These are phyloP conservation scores for Sinopyrophorus schimmeli DNA, from an alignment of 2,888 invertebrate genomes.

Conservation along the genomic window DNA sequence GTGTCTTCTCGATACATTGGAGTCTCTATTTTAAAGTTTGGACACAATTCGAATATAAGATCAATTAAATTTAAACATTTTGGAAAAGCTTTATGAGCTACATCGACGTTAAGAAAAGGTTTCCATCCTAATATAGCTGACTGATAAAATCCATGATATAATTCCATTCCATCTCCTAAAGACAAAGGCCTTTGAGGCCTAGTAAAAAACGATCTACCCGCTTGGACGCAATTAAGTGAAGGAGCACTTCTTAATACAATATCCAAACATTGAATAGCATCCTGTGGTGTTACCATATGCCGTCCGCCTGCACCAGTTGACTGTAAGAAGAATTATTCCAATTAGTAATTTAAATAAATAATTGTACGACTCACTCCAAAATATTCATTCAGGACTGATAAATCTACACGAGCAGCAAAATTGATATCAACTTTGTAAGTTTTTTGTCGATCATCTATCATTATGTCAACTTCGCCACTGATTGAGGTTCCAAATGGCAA, in stretches of 20 bases:
- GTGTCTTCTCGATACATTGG: slow-evolving; percentile 29
- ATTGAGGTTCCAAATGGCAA: slow-evolving; percentile 55
- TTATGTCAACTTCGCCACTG: slow-evolving; percentile 44
- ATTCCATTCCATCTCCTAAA: slow-evolving; percentile 81
- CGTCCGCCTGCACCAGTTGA: slow-evolving; percentile 49
- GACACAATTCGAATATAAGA: slow-evolving; percentile 45
- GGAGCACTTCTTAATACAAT: slow-evolving; percentile 75
- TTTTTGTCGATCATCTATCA: slow-evolving; percentile 34
- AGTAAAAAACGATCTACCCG: slow-evolving; percentile 81
- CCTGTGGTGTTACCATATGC: slow-evolving; percentile 56
- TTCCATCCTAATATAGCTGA: slow-evolving; percentile 87
- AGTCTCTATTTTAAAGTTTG: slow-evolving; percentile 4
- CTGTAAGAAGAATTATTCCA: slow-evolving; percentile 3
- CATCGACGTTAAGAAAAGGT: slow-evolving; percentile 89
- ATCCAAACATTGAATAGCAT: slow-evolving; percentile 79
- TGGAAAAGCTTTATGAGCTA: slow-evolving; percentile 81
- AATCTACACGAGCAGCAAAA: slow-evolving; percentile 60
- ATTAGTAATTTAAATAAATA: too few relatives aligned
- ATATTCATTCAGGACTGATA: slow-evolving; percentile 46
- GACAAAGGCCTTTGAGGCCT: slow-evolving; percentile 53
- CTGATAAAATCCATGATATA: slow-evolving; percentile 94
- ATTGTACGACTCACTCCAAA: slow-evolving; percentile 41
- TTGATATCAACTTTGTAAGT: slow-evolving; percentile 60
- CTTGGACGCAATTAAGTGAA: slow-evolving; percentile 57
- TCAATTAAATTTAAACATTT: slow-evolving; percentile 58